phyloP scores from a whole-genome alignment of 2,113 vertebrate species.

The Athene noctua region DNA sequence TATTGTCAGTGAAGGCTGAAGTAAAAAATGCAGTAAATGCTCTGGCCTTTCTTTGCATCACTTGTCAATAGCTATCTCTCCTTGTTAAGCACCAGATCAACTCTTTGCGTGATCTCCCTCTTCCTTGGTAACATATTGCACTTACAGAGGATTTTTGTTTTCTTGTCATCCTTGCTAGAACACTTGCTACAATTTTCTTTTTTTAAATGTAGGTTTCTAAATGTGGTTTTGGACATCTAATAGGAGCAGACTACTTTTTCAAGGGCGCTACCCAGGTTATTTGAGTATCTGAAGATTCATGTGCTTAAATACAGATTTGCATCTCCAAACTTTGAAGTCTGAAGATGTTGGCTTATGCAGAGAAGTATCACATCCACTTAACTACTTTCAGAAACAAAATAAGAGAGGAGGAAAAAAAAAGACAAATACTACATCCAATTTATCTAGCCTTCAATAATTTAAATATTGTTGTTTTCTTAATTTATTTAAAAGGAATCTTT shows the following conservation, averaged over 20 bases:
- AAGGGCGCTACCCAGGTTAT: background rate
- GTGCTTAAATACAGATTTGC: background rate
- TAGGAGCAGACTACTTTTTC: background rate
- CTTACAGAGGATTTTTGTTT: background rate
- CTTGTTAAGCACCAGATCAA: background rate
- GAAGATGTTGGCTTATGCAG: background rate
- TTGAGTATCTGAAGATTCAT: background rate
- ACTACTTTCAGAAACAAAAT: background rate
- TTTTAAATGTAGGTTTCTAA: background rate
- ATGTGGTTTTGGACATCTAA: background rate
- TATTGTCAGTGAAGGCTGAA: slow-evolving; percentile 1
- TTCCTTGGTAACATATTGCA: background rate
- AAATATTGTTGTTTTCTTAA: slow-evolving; percentile 22
- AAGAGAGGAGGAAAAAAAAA: fast-evolving
- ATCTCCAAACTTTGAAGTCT: background rate
- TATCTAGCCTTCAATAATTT: background rate
- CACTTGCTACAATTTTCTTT: background rate
- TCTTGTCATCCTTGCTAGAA: background rate
- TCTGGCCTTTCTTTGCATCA: background rate
- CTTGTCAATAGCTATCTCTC: background rate
- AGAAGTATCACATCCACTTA: background rate
- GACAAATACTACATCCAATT: background rate
- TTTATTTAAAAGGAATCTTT: slow-evolving; percentile 22
- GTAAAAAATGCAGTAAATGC: background rate
- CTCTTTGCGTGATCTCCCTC: background rate